phyloP scores from a whole-genome alignment of 2,797 vertebrate genomes.

The Notoglanidium macrostoma region DNA sequence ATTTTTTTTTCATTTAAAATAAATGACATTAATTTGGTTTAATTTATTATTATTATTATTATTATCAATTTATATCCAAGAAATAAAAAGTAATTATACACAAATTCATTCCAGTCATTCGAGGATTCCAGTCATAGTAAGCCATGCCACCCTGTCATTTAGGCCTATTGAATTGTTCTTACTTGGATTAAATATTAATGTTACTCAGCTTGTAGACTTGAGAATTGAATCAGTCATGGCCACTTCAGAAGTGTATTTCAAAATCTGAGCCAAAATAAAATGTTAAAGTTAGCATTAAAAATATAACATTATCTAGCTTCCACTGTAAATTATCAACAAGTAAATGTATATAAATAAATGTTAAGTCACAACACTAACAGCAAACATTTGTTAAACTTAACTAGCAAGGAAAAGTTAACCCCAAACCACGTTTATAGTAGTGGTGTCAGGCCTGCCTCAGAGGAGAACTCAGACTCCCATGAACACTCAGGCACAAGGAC shows the following conservation, averaged over 20 bases:
- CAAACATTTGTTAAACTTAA: background rate
- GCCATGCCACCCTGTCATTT: background rate
- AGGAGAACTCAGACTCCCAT: too few relatives aligned
- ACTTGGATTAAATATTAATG: conserved; percentile 8
- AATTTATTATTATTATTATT: background rate
- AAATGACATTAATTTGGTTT: background rate
- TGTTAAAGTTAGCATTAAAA: background rate
- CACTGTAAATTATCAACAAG: background rate
- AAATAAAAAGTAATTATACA: background rate
- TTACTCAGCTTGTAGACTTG: background rate
- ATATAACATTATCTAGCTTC: background rate
- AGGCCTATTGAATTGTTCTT: background rate
- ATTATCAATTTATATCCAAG: background rate
- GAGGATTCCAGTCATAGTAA: background rate
- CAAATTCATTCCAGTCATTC: background rate
- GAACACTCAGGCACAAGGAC: too few relatives aligned
- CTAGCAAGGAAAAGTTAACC: background rate
- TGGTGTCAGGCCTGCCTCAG: too few relatives aligned
- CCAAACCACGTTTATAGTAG: background rate
- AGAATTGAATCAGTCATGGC: background rate
- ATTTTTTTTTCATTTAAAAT: background rate
- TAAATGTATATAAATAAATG: background rate
- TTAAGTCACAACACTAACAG: background rate
- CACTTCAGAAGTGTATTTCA: background rate
- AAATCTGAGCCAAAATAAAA: background rate